Base-by-base conservation (phyloP, 1,140 invertebrate genomes). In the Holcopasites calliopsidis region DNA sequence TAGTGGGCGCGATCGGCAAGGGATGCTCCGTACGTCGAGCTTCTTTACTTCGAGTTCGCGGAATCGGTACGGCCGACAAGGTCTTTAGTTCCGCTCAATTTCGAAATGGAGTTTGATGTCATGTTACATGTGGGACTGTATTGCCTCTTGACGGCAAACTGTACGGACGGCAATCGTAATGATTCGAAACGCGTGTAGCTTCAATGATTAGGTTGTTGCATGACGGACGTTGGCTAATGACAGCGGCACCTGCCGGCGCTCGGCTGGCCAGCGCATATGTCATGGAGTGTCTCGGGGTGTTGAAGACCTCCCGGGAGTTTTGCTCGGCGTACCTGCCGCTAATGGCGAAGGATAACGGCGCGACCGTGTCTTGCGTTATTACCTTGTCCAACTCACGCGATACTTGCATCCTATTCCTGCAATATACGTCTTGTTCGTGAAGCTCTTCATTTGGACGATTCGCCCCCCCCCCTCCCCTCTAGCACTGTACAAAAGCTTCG, bases 251-350 rank as follows among this genome's bases (percentile, higher is more conserved):
- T 47, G 60, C 42, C 40, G 44, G 10, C 18, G 60, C 31, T 7
- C 16, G 42, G 40, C n/a, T 31, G 40, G 40, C 18, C 60, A 21
- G 26, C 60, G 21, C 35, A 62, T 62, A 23, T 62, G 60, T 62
- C 26, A 21, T 26, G 10, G 42, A 47, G 26, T 47, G 38, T 64
- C 28, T 47, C 60, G 11, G n/a, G 26, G 28, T 21, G 60, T 47
- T 64, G 60, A 64, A 64, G 60, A 64, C 0, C 42, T 47, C 42
- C 44, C n/a, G 42, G 28, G 21, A 47, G 42, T 64, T 64, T 64
- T 47, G 16, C 42, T 5, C 18, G 26, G 26, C 42, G n/a, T 23
- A 62, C 4, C 60, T 47, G 42, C 42, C 8, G 10, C 42, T 31
- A 31, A 21, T 31, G 40, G 11, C 38, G 60, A 44, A 13, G 40